These are phyloP conservation scores for Caenorhabditis sinica DNA, from an alignment of 2,888 invertebrate genomes.

Conservation along the genomic window DNA sequence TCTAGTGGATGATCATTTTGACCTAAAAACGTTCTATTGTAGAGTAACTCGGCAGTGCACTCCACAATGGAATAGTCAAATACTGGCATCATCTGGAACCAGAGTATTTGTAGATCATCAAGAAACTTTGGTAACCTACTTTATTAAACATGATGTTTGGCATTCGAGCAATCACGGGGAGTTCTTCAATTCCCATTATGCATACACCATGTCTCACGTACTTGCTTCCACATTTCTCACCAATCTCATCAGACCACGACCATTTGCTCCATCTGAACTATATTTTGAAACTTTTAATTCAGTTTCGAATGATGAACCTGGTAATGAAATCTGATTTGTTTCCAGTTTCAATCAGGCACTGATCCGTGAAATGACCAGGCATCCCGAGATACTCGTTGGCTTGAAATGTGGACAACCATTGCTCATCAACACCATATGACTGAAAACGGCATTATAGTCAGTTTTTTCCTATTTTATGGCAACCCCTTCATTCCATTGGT, in stretches of 20 bases:
- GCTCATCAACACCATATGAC: conserved; percentile 67
- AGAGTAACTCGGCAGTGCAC: conserved; percentile 70
- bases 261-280: conserved; percentile 67
- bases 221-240: conserved; percentile 56
- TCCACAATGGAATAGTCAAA: conserved; percentile 71
- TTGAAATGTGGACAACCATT: conserved; percentile 63
- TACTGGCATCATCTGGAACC: conserved; percentile 65
- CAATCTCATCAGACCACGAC: conserved; percentile 45
- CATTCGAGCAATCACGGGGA: conserved; percentile 55
- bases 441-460: not conserved
- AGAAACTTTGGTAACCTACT: conserved; percentile 16
- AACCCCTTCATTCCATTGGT: conserved; percentile 54
- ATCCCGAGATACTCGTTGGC: conserved; percentile 59
- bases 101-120: not conserved
- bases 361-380: conserved; percentile 63
- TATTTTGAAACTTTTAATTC: no score
- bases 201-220: conserved; percentile 64
- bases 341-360: conserved; percentile 50
- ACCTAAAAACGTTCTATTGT: conserved; percentile 67
- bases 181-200: conserved; percentile 67
- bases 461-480: not conserved
- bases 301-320: conserved; percentile 29
- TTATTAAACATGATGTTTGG: conserved; percentile 69
- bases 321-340: conserved; percentile 55
- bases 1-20: conserved; percentile 66